Evolutionary conservation across 2,797 vertebrate genomes (phyloP), one percentile per base, ranked within the genome.

Genomic region (Aphelocoma californica): DNA sequence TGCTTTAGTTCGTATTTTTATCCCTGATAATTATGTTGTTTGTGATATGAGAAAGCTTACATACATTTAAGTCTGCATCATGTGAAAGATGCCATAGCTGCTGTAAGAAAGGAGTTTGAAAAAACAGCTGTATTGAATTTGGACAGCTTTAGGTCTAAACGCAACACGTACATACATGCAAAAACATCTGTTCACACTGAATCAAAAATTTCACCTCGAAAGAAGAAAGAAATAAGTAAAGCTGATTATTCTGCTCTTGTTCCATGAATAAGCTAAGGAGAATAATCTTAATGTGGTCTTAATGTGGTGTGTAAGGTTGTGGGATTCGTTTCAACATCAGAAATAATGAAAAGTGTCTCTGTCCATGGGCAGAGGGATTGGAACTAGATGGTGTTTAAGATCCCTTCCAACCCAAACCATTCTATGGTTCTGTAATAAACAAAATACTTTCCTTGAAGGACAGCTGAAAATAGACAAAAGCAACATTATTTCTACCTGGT

Each of bases 101-200:
- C 69, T 88, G 10, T 85, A 62, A 65, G 50, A 47, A 77, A 61
- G 47, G 16, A 9, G 57, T 73, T 79, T 72, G 1, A 29, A 40
- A 51, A 60, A 31, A 0, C 8, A 51, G 10, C 21, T 77, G 3
- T 74, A 23, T 34, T 74, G 45, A 48, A 40, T 60, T 77, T 91
- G 38, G 9, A 6, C 13, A 21, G 28, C 9, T 6, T 85, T 71
- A 47, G 36, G 5, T 67, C 38, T 78, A 48, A 80, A 45, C 13
- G 60, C 6, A 65, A 1, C 47, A 38, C 3, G 5, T 9, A 57
- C 8, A 17, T 7, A 6, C 1, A 1, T 28, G 29, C 40, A 89
- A 81, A 88, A 94, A 44, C 19, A 64, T 34, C 45, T 92, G 45
- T 81, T 91, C 60, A 34, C 26, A 11, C 16, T 7, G 14, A 70